Conservation (phyloP, 2,888 invertebrate species). For the Chironomus tentans region DNA sequence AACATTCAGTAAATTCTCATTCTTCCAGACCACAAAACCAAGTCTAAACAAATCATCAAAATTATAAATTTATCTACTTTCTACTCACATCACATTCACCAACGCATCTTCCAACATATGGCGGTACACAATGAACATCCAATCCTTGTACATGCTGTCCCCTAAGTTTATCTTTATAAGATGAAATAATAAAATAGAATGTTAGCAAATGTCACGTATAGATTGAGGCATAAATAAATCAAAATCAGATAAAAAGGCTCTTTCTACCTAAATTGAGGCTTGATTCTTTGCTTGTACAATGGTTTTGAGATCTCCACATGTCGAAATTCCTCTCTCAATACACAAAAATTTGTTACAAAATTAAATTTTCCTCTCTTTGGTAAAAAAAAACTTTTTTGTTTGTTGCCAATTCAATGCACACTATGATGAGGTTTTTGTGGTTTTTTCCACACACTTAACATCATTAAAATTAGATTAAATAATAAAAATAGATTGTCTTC, state of each 20-base stretch:
- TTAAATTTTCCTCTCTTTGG: background rate
- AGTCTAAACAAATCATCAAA: background rate
- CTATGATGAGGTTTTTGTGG: too few relatives aligned
- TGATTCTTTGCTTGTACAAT: slow-evolving; percentile 16
- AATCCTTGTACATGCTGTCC: too few relatives aligned
- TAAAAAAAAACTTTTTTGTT: too few relatives aligned
- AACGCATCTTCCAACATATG: slow-evolving; percentile 2
- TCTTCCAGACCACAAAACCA: too few relatives aligned
- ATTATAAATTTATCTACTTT: background rate
- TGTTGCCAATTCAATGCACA: too few relatives aligned
- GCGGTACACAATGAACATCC: too few relatives aligned
- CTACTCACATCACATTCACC: slow-evolving; percentile 21
- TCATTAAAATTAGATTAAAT: too few relatives aligned
- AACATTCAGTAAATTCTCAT: too few relatives aligned
- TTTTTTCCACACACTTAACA: too few relatives aligned
- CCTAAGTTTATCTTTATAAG: too few relatives aligned
- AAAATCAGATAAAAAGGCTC: background rate
- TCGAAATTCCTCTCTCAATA: background rate
- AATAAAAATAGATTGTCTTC: too few relatives aligned
- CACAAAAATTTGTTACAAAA: background rate
- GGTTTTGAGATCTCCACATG: slow-evolving; percentile 20
- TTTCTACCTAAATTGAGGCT: background rate
- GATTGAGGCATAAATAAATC: too few relatives aligned
- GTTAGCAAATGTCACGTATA: background rate
- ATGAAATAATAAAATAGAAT: background rate